Percentiles rank a stretch among this genome's conserved stretches.
Conservation (phyloP, 2,888 invertebrate genomes). For the Acronicta alni region DNA sequence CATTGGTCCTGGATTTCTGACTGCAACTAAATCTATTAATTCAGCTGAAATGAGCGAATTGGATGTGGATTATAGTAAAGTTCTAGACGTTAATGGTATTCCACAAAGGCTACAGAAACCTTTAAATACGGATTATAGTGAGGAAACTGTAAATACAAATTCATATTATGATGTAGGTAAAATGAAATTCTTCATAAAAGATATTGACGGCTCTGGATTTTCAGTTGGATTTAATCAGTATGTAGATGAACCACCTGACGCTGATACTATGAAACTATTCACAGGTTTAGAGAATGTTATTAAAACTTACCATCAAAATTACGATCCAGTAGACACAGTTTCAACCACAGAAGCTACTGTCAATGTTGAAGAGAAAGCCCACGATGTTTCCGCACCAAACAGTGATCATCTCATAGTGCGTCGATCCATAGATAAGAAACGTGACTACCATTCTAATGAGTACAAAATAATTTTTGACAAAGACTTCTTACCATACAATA, state of each 20-base stretch:
- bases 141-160: constrained; percentile 52
- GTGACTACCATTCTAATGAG: constrained; percentile 69
- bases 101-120: constrained; percentile 78
- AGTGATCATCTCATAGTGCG: constrained; percentile 60
- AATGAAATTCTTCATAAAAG: constrained; percentile 74
- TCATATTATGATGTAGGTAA: constrained; percentile 67
- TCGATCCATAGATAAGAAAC: constrained; percentile 55
- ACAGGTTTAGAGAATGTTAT: constrained; percentile 76
- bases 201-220: constrained; percentile 79
- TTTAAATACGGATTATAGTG: constrained; percentile 64
- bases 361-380: constrained; percentile 31
- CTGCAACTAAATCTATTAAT: constrained; percentile 70
- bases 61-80: constrained; percentile 70
- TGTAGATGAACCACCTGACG: constrained; percentile 76
- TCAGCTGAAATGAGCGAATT: constrained; percentile 76
- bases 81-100: constrained; percentile 65
- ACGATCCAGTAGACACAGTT: constrained; percentile 48
- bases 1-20: constrained; percentile 67
- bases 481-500: constrained; percentile 62
- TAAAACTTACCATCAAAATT: constrained; percentile 72
- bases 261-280: constrained; percentile 76
- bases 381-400: constrained; percentile 25
- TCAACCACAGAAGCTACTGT: constrained; percentile 19
- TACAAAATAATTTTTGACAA: constrained; percentile 65
- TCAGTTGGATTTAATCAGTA: constrained; percentile 81